Base-by-base conservation (phyloP, 2,888 invertebrate species). In the Hirtodrosophila trivittata region DNA sequence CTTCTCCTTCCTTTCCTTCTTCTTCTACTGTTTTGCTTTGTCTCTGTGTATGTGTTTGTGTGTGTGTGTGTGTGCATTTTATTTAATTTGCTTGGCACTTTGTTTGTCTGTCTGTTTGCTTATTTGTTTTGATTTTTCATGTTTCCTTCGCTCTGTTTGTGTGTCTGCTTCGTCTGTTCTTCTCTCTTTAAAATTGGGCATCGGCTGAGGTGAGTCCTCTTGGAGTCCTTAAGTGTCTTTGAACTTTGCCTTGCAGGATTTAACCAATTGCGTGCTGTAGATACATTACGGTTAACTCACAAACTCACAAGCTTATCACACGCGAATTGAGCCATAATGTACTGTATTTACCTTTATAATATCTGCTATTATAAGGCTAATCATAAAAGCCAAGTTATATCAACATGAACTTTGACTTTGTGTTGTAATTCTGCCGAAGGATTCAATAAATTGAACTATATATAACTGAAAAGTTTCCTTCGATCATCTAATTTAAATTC, bases 61-160 rank as follows among this genome's bases (percentile, higher is more conserved):
- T 50, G 33, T 68, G 30, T 65, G 43, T 71, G 18, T 67, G 58
- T 64, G 49, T 63, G 45, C 56, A 66, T 71, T 72, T 81, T 70
- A 77, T 86, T 77, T 81, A 71, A 85, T 86, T 81, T 84, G 50
- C 77, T 66, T 56, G 52, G 59, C 68, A 73, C 57, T 83, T 80
- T 75, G 69, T 78, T 70, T 76, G 63, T 41, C 58, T 55, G 66
- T 46, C 50, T 76, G 68, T 80, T 80, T 75, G 63, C 74, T 58
- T 74, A 60, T 69, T 86, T 86, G 71, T 85, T 86, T 86, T 77
- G 78, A 85, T 67, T 75, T 75, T 75, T 72, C 66, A 71, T 66
- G 66, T 57, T 73, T 51, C 65, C 30, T 56, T 28, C 28, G 39
- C 28, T 42, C 47, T 50, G 39, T 38, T 57, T 33, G 18, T 25